phyloP scores from a whole-genome alignment of 2,113 vertebrate genomes.

The Paraplagusia blochii region DNA sequence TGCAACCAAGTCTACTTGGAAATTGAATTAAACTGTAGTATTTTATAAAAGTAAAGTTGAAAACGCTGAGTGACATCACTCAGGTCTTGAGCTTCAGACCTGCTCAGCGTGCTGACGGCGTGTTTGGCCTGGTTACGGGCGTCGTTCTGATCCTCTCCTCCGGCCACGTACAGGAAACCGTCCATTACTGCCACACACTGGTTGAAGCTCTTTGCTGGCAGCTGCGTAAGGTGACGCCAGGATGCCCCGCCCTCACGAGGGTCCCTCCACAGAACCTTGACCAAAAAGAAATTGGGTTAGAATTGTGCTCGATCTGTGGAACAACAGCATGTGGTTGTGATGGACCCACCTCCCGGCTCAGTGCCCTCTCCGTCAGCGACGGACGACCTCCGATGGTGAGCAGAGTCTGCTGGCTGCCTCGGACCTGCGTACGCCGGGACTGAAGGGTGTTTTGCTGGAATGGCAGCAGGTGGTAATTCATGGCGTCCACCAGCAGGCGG shows the following conservation, averaged over 20 bases:
- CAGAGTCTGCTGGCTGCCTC: slow-evolving; percentile 75
- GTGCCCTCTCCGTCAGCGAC: slow-evolving; percentile 78
- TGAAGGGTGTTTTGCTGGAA: slow-evolving; percentile 83
- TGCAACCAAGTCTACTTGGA: no score
- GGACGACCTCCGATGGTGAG: slow-evolving; percentile 78
- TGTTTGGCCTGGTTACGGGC: slow-evolving; percentile 85
- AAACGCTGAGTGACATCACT: neutral
- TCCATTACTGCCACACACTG: slow-evolving; percentile 85
- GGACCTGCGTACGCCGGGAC: slow-evolving; percentile 77
- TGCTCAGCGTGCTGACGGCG: slow-evolving; percentile 81
- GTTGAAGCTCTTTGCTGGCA: slow-evolving; percentile 85
- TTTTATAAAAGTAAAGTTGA: neutral
- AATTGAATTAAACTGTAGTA: no score
- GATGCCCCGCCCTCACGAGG: slow-evolving; percentile 72
- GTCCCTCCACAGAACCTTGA: slow-evolving; percentile 79
- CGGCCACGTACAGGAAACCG: slow-evolving; percentile 82
- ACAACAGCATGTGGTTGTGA: no score
- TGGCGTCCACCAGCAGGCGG: slow-evolving; percentile 83
- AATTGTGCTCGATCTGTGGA: no score
- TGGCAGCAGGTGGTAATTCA: slow-evolving; percentile 88
- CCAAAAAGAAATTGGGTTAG: no score
- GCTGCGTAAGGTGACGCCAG: slow-evolving; percentile 82
- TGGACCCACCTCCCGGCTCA: slow-evolving; percentile 82
- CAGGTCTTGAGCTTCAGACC: slow-evolving; percentile 9
- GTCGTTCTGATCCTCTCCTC: slow-evolving; percentile 85